phyloP scores from a whole-genome alignment of 2,797 vertebrate species.

The Rhinogobio ventralis region DNA sequence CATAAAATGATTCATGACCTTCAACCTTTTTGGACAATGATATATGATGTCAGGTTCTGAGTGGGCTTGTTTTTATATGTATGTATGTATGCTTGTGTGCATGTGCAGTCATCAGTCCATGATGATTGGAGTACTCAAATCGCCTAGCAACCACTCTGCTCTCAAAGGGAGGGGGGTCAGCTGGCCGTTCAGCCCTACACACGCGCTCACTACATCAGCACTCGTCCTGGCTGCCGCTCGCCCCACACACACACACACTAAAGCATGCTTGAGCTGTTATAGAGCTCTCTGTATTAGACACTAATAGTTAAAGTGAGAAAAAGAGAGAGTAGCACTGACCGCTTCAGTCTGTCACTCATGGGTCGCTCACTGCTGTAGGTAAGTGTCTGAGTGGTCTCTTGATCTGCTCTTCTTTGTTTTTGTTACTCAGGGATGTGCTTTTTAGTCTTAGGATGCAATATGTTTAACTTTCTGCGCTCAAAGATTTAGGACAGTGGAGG shows the following conservation, averaged over 20 bases:
- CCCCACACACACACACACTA: constrained; percentile 9
- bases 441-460: neutral
- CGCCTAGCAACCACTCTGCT: constrained; percentile 42
- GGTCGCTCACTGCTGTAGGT: constrained; percentile 67
- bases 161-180: constrained; percentile 18
- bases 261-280: constrained; percentile 18
- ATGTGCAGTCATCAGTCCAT: constrained; percentile 43
- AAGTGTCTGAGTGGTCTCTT: constrained; percentile 61
- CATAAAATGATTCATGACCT: too few relatives aligned
- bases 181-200: neutral
- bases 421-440: neutral
- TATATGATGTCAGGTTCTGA: neutral
- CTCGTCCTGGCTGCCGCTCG: constrained; percentile 23
- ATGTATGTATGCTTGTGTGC: neutral
- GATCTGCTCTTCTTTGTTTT: neutral
- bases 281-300: constrained; percentile 33
- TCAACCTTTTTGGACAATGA: neutral
- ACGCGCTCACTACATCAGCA: constrained; percentile 44
- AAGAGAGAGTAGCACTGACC: constrained; percentile 18
- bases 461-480: neutral
- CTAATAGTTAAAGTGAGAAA: constrained; percentile 19
- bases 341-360: constrained; percentile 48
- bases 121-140: constrained; percentile 74
- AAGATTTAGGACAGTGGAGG: neutral
- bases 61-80: neutral